Conservation (phyloP, 2,888 invertebrate species). For the Lasioglossum figueresi region DNA sequence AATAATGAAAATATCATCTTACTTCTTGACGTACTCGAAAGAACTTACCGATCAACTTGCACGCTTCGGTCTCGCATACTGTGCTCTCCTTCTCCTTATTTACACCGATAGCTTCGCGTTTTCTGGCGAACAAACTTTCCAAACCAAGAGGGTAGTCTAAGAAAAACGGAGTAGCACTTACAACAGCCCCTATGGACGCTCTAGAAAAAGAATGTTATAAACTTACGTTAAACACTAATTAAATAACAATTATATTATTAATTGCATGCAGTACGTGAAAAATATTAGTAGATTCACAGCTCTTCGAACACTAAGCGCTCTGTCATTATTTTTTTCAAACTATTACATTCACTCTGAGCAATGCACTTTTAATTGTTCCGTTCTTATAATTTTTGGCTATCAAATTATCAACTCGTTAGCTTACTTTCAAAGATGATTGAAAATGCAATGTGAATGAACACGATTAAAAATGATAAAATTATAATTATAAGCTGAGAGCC, state of each 20-base stretch:
- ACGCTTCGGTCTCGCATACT: slow-evolving; percentile 44
- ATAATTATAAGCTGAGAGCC: too few species aligned
- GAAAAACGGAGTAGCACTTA: neutral
- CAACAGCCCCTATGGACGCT: slow-evolving; percentile 18
- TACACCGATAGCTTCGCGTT: neutral
- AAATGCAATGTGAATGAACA: too few species aligned
- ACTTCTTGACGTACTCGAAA: neutral
- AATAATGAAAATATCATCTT: neutral
- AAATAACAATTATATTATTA: neutral
- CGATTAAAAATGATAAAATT: neutral
- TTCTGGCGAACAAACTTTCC: slow-evolving; percentile 27
- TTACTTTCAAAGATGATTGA: too few species aligned
- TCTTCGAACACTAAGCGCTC: too few species aligned
- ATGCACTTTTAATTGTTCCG: too few species aligned
- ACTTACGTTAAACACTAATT: neutral
- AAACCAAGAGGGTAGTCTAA: slow-evolving; percentile 24
- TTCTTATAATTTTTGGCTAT: too few species aligned
- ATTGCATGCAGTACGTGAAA: neutral
- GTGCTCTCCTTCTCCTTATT: neutral
- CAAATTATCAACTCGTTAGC: too few species aligned
- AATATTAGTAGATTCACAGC: too few species aligned
- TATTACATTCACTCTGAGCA: too few species aligned
- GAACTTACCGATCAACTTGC: slow-evolving; percentile 41
- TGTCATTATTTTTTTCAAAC: too few species aligned
- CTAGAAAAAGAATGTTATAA: slow-evolving; percentile 7